Conservation (phyloP, 2,888 invertebrate species). For the Sarcophaga variegata region DNA sequence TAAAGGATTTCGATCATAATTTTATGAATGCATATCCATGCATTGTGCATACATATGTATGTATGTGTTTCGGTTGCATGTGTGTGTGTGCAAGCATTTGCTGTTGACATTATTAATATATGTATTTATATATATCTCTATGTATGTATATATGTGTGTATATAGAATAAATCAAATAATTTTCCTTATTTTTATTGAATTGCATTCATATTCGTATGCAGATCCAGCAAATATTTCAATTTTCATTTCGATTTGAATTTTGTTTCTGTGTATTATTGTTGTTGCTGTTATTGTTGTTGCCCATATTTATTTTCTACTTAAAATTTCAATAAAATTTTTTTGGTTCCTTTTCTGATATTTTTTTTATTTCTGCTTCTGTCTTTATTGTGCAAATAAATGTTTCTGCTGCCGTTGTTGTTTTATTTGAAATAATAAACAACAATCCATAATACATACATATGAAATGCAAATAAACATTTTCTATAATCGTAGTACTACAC, state of each 20-base stretch:
- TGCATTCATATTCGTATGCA: constrained; percentile 18
- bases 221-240: neutral
- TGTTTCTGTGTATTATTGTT: neutral
- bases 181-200: constrained; percentile 5
- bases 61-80: too few relatives aligned
- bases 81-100: too few relatives aligned
- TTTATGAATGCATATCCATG: neutral
- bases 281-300: neutral
- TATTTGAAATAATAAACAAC: constrained; percentile 31
- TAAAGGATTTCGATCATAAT: neutral
- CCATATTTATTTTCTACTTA: constrained; percentile 21
- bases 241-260: neutral
- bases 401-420: neutral
- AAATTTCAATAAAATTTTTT: constrained; percentile 33
- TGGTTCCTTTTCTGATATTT: neutral
- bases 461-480: constrained; percentile 16
- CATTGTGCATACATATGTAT: constrained; percentile 3
- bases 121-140: neutral
- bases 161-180: constrained; percentile 11
- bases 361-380: neutral
- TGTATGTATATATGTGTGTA: neutral
- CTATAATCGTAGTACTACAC: neutral
- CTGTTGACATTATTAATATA: too few relatives aligned
- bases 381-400: constrained; percentile 35
- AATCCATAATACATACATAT: constrained; percentile 18